Base-by-base conservation (phyloP, 2,888 invertebrate genomes). In the Phaedon cochleariae region DNA sequence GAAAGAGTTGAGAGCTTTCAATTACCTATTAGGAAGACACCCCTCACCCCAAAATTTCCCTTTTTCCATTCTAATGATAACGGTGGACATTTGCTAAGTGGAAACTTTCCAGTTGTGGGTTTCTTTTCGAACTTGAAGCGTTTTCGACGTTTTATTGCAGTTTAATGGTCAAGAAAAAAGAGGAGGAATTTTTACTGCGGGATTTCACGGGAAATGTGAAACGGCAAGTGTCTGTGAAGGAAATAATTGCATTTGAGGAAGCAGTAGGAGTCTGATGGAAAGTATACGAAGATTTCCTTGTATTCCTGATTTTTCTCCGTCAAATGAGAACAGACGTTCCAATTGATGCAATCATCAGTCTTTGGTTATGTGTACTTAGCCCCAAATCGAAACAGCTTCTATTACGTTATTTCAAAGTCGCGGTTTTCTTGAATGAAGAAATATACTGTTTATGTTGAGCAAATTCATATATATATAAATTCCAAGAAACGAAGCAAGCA, bases 101-200 rank as follows among this genome's bases (percentile, higher is more conserved):
- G 68, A 70, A 74, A 74, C 70, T 73, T 75, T 63, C 60, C 67
- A 72, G 67, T 68, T 64, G 70, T 65, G 70, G 73, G 66, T 72
- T 71, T 73, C 72, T 68, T 68, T 63, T 64, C 67, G 69, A 74
- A 74, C 70, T 73, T 73, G 71, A 64, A 74, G 76, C 72, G 72
- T 72, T 74, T 73, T 72, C 62, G 73, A 77, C 72, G 72, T 73
- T 74, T 72, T 71, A 70, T 69, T 62, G 71, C 62, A 65, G 71
- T 69, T 71, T 71, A 71, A 71, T 71, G 71, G 71, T 71, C 67
- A 67, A 65, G 58, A 61, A 68, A 69, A 70, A 71, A 69, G 62
- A 54, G 59, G 62, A 58, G 59, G 62, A 59, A 68, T 66, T 68
- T 67, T 68, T 63, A 67, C 62, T 66, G 65, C 55, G 55, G 55